Evolutionary conservation across 2,888 invertebrate species (phyloP), one percentile per base, ranked within the genome.

Genomic region (Ephialtes manifestator): DNA sequence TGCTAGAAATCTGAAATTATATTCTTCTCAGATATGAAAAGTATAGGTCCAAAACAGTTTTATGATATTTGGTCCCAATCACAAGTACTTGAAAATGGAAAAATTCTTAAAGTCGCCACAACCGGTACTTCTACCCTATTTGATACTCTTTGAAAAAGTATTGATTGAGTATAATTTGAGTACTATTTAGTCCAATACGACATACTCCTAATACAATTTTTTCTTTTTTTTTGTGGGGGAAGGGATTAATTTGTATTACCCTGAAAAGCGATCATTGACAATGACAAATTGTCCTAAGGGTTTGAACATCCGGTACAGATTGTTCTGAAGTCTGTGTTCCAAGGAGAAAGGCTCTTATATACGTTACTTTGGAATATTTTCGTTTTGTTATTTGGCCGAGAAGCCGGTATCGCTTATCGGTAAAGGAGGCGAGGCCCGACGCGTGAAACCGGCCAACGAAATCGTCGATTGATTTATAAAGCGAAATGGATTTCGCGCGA

Each of bases 401-500:
- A 46, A 63, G 18, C 48, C 20, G 39, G 18, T 18, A 20, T 39
- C 85, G 81, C 90, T 91, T 90, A 91, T 91, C 91, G 89, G 84
- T n/a, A 74, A 75, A 89, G 89, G 86, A 89, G 89, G 90, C 87
- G 82, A 84, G 85, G 28, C 84, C 77, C 78, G 74, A 78, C 75
- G 75, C 51, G 63, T 63, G 75, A 58, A 63, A 76, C 75, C 55
- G 68, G 68, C 65, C 31, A 76, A 84, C 81, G 68, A 87, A 86
- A 86, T 87, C 80, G 76, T 81, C 88, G 90, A 91, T 90, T 92
- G 92, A 92, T 92, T 92, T 92, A 92, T 91, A 90, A 89, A 87
- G 90, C 89, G 89, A 92, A 92, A 92, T 92, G 91, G 90, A 92
- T 92, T 92, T 92, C 88, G 88, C 90, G 89, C 51, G 58, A 53